Conservation (phyloP, 2,888 invertebrate species). For the Drosophila rubida region DNA sequence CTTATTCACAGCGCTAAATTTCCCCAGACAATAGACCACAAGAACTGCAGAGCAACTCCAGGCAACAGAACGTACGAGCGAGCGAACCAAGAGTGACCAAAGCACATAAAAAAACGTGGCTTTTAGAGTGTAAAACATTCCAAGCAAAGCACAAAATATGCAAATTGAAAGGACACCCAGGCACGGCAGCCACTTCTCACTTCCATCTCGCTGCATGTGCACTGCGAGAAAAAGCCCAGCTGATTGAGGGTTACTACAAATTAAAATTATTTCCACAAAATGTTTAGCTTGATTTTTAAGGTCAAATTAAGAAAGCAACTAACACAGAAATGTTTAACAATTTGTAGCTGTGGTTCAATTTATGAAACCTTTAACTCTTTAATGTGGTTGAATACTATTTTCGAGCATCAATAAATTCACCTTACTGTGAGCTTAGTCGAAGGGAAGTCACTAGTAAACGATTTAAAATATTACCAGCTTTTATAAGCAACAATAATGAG, state of each 20-base stretch:
- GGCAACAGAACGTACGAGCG: constrained; percentile 8
- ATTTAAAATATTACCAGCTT: too few species aligned
- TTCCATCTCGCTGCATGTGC: constrained; percentile 2
- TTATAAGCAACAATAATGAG: too few species aligned
- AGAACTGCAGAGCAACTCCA: constrained; percentile 20
- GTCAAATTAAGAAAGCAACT: too few species aligned
- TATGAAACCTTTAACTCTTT: too few species aligned
- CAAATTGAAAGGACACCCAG: constrained; percentile 75
- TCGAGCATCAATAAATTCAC: too few species aligned
- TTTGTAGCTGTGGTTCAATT: too few species aligned
- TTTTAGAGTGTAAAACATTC: constrained; percentile 49
- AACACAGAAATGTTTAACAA: too few species aligned
- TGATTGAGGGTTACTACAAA: background rate
- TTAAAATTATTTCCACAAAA: too few species aligned
- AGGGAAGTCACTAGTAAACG: too few species aligned
- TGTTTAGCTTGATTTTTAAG: too few species aligned
- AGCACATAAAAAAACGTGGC: constrained; percentile 50
- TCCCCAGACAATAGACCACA: constrained; percentile 75
- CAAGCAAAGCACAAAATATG: constrained; percentile 60
- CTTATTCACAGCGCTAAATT: constrained; percentile 62
- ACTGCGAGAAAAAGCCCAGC: constrained; percentile 1
- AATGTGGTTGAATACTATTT: too few species aligned
- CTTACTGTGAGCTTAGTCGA: too few species aligned
- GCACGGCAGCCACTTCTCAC: constrained; percentile 2
- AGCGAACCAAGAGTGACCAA: constrained; percentile 50